Conservation (phyloP, 2,797 vertebrate species). For the Propithecus perrieri region DNA sequence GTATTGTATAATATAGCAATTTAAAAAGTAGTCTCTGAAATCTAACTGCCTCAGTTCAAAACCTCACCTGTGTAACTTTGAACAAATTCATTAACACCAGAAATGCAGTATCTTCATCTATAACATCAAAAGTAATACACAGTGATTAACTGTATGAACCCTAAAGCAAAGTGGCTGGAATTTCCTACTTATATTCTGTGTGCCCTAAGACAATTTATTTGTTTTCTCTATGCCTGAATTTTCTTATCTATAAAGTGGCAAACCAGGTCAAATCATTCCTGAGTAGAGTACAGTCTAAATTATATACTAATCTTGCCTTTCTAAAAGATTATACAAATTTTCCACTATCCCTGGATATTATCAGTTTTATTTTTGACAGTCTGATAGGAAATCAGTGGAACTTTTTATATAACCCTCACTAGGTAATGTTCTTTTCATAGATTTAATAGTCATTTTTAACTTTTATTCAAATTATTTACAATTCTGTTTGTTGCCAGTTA, state of each 20-base stretch:
- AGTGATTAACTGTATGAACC: not conserved
- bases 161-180: not conserved
- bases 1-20: not conserved
- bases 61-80: not conserved
- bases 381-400: not conserved
- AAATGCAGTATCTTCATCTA: not conserved
- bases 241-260: conserved; percentile 38
- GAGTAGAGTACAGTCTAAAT: not conserved
- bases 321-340: conserved; percentile 7
- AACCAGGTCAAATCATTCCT: not conserved
- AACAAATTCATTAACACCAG: conserved; percentile 16
- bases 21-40: not conserved
- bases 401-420: not conserved
- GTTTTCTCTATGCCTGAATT: not conserved
- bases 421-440: not conserved
- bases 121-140: conserved; percentile 14
- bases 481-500: not conserved
- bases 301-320: not conserved
- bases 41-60: not conserved
- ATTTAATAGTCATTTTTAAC: not conserved
- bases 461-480: not conserved
- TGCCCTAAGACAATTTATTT: not conserved
- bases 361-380: not conserved
- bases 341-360: not conserved
- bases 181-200: conserved; percentile 16